These are phyloP conservation scores for Drosophila atripex DNA, from an alignment of 2,888 invertebrate species.

Conservation along the genomic window DNA sequence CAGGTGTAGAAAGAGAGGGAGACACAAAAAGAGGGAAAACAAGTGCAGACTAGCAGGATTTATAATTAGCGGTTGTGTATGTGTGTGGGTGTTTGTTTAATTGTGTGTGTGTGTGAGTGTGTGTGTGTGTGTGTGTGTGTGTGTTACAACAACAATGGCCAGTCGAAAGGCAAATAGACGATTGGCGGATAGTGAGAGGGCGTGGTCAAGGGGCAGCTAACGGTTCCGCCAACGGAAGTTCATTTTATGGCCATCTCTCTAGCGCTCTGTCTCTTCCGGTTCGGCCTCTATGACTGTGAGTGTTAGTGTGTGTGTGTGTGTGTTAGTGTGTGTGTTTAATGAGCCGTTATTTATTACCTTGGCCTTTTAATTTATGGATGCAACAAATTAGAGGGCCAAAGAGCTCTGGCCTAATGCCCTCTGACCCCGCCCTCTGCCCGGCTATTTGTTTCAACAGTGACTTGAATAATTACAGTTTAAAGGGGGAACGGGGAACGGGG, in stretches of 20 bases:
- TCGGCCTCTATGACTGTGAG: not conserved
- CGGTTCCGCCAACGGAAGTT: slow-evolving; percentile 46
- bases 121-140: slow-evolving; percentile 39
- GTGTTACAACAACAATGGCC: slow-evolving; percentile 31
- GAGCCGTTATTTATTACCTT: slow-evolving; percentile 76
- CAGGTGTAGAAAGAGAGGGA: slow-evolving; percentile 2
- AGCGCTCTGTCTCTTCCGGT: slow-evolving; percentile 19
- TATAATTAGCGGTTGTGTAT: slow-evolving; percentile 67
- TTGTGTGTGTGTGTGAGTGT: slow-evolving; percentile 48
- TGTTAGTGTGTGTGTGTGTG: slow-evolving; percentile 4
- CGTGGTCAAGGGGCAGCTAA: not conserved
- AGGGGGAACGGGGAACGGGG: no score
- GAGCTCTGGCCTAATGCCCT: slow-evolving; percentile 34
- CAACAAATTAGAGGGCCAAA: slow-evolving; percentile 71
- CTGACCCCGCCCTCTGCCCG: slow-evolving; percentile 51
- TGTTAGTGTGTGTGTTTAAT: slow-evolving; percentile 55
- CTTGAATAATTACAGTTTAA: not conserved
- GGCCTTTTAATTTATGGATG: slow-evolving; percentile 71
- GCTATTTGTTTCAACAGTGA: no score
- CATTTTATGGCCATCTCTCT: slow-evolving; percentile 47
- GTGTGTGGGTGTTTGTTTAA: slow-evolving; percentile 36
- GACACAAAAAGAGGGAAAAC: slow-evolving; percentile 16
- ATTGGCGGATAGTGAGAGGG: not conserved
- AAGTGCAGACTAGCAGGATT: slow-evolving; percentile 46
- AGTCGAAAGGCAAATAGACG: slow-evolving; percentile 55